Evolutionary conservation across 2,797 vertebrate genomes (phyloP).

Genomic region (Labroides dimidiatus): DNA sequence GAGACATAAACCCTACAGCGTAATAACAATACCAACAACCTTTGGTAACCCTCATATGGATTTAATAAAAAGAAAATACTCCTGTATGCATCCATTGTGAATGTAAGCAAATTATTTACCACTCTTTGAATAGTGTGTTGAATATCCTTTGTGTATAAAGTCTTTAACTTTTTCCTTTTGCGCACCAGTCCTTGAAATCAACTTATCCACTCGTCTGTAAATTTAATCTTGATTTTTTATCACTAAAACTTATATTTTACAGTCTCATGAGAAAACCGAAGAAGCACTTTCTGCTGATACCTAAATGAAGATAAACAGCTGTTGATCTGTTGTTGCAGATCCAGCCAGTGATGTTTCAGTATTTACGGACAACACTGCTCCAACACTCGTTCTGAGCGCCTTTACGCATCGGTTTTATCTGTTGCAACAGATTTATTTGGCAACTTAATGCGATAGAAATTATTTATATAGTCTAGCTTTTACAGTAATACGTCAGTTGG

Average conservation of each 20-base stretch:
- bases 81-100: no score
- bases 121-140: no score
- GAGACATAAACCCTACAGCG: no score
- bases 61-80: background rate
- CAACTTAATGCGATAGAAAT: no score
- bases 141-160: no score
- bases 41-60: background rate
- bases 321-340: constrained; percentile 14
- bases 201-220: no score
- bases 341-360: constrained; percentile 6
- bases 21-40: no score
- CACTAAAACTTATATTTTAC: background rate
- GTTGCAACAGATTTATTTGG: background rate
- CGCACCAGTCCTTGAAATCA: no score
- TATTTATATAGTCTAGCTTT: background rate
- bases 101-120: no score
- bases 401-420: constrained; percentile 38
- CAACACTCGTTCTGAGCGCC: constrained; percentile 41
- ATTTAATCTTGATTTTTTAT: background rate
- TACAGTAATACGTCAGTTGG: background rate
- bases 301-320: background rate
- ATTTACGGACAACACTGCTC: background rate
- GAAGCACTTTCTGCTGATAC: background rate
- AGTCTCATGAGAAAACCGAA: no score
- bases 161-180: no score